Evolutionary conservation across 2,113 vertebrate species (phyloP).

Genomic region (Acinonyx jubatus): DNA sequence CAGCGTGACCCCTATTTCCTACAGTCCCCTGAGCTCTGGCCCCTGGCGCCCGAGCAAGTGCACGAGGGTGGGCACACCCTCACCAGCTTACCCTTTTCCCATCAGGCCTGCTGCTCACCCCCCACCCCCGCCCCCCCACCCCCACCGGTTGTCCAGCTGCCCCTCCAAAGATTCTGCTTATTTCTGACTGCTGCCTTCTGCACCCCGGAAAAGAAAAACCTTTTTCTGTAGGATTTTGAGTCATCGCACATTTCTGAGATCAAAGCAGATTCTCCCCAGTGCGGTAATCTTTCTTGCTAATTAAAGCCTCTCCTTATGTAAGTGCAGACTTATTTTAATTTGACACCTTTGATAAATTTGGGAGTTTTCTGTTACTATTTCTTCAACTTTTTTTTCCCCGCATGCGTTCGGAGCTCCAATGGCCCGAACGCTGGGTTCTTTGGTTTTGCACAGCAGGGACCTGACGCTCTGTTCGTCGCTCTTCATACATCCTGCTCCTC

Average conservation of each 20-base stretch:
- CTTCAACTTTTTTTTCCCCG: background rate
- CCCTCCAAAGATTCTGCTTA: background rate
- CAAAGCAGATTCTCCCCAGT: background rate
- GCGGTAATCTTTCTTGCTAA: background rate
- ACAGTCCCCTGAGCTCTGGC: background rate
- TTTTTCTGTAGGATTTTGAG: background rate
- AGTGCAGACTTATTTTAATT: background rate
- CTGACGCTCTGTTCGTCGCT: background rate
- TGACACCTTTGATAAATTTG: background rate
- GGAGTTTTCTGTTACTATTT: background rate
- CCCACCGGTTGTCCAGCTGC: rapidly evolving
- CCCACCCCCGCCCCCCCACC: rapidly evolving
- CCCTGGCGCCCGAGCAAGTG: background rate
- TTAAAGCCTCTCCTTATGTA: background rate
- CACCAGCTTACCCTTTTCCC: too few species aligned
- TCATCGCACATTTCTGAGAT: background rate
- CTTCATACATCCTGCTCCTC: background rate
- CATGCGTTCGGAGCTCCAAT: background rate
- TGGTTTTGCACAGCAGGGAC: background rate
- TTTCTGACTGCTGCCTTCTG: background rate
- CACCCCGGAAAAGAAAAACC: background rate
- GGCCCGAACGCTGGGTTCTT: rapidly evolving
- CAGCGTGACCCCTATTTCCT: background rate
- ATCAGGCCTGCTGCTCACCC: too few species aligned
- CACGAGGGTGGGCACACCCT: rapidly evolving